phyloP scores from a whole-genome alignment of 2,113 vertebrate species.

The Phrynosoma platyrhinos region DNA sequence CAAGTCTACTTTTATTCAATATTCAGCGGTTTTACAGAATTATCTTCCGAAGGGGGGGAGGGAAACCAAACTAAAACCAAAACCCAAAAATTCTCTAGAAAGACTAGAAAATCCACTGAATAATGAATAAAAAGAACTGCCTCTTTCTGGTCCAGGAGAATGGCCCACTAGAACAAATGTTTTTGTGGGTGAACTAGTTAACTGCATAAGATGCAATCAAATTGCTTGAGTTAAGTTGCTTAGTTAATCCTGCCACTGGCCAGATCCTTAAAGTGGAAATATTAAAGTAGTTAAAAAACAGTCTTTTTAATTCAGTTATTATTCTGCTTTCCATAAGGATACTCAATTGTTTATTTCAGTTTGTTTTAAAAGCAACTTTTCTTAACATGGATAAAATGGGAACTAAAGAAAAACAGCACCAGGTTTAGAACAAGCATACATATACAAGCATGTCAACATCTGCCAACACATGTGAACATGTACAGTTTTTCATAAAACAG shows the following conservation, averaged over 20 bases:
- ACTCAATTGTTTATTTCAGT: too few species aligned
- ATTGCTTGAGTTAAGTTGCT: background rate
- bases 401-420: background rate
- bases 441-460: background rate
- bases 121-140: background rate
- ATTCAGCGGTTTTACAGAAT: background rate
- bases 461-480: background rate
- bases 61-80: background rate
- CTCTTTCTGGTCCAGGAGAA: background rate
- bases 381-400: background rate
- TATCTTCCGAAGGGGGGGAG: background rate
- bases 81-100: background rate
- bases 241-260: background rate
- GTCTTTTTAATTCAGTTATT: background rate
- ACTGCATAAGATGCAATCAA: background rate
- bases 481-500: background rate
- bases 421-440: background rate
- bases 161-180: background rate
- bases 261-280: background rate
- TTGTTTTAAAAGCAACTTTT: background rate
- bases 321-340: background rate
- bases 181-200: background rate
- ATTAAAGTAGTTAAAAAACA: background rate
- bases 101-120: slow-evolving; percentile 1
- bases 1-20: slow-evolving; percentile 28